Evolutionary conservation across 2,888 invertebrate species (phyloP).

Genomic region (Noctua janthe): DNA sequence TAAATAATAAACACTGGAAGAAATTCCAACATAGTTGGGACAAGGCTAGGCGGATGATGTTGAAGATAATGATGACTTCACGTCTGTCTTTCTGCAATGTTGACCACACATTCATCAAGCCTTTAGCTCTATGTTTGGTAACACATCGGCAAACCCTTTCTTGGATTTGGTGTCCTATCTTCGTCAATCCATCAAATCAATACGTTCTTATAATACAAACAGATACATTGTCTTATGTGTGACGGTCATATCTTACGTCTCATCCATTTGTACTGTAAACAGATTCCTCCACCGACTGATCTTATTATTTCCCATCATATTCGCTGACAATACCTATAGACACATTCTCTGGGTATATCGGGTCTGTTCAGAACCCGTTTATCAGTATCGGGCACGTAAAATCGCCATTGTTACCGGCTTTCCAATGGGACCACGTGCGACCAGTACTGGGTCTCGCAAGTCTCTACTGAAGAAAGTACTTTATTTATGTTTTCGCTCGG

Average conservation of each 20-base stretch:
- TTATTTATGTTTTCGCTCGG: slow-evolving; percentile 32
- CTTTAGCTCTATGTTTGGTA: not conserved
- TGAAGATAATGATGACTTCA: not conserved
- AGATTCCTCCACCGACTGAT: not conserved
- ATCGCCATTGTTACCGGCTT: slow-evolving; percentile 59
- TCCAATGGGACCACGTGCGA: slow-evolving; percentile 55
- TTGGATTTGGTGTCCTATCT: not conserved
- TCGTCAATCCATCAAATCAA: not conserved
- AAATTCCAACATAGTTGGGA: not conserved
- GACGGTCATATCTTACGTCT: not conserved
- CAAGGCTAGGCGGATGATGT: not conserved
- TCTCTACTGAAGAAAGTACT: slow-evolving; percentile 55
- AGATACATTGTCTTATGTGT: not conserved
- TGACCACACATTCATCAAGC: not conserved
- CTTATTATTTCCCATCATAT: slow-evolving; percentile 15
- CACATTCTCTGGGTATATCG: not conserved
- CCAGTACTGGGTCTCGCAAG: slow-evolving; percentile 7
- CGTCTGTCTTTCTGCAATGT: not conserved
- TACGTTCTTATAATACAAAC: not conserved
- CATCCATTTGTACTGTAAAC: not conserved
- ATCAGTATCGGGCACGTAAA: slow-evolving; percentile 53
- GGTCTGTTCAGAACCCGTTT: slow-evolving; percentile 43
- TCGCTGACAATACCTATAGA: slow-evolving; percentile 21
- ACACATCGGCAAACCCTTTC: not conserved
- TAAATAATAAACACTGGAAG: not conserved